Conservation (phyloP, 64 coral and sea anemone species). For the Porites australiensis region DNA sequence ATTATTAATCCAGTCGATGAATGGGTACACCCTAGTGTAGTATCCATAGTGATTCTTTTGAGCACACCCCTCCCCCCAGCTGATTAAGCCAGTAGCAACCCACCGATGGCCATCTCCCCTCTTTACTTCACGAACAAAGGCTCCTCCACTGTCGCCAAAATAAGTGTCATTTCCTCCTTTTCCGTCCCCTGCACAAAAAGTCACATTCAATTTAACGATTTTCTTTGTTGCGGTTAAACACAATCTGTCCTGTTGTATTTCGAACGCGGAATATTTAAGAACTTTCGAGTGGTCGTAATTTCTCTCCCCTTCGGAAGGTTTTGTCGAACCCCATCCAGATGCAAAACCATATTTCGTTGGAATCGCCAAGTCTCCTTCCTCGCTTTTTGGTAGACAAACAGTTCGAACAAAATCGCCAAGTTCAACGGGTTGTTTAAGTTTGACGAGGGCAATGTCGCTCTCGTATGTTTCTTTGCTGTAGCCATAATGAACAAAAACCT, state of each 20-base stretch:
- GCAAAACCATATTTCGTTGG: constrained; percentile 4
- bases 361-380: constrained; percentile 32
- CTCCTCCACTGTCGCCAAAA: constrained; percentile 56
- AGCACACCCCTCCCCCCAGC: constrained; percentile 36
- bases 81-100: constrained; percentile 17
- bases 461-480: too few relatives aligned
- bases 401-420: too few relatives aligned
- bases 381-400: constrained; percentile 43
- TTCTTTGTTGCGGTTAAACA: constrained; percentile 16
- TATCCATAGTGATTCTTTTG: neutral
- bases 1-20: constrained; percentile 45
- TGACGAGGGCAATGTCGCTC: too few relatives aligned
- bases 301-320: too few relatives aligned
- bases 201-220: neutral
- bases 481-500: too few relatives aligned
- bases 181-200: constrained; percentile 68
- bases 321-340: constrained; percentile 66
- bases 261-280: constrained; percentile 39
- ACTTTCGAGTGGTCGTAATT: constrained; percentile 29
- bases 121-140: constrained; percentile 34
- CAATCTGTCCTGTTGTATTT: constrained; percentile 19
- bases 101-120: constrained; percentile 7
- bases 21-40: neutral
- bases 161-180: constrained; percentile 59
- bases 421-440: too few relatives aligned